Evolutionary conservation across 2,888 invertebrate species (phyloP).

Genomic region (Limnephilus auricula): DNA sequence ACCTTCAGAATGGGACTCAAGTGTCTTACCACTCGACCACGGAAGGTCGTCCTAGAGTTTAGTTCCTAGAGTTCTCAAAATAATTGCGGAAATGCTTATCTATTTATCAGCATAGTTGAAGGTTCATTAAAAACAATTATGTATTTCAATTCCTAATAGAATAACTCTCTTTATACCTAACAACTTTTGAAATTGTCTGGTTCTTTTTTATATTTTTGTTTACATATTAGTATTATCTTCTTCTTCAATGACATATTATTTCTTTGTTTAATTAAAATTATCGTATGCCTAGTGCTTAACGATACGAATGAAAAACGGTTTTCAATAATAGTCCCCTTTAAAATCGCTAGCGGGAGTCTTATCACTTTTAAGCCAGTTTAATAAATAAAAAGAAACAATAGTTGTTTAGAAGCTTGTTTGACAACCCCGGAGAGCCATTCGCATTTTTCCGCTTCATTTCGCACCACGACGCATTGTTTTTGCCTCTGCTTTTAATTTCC

Average conservation of each 20-base stretch:
- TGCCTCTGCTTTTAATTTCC: slow-evolving; percentile 75
- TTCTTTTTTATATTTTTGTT: too few species aligned
- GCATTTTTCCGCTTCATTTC: slow-evolving; percentile 65
- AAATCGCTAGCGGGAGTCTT: not conserved
- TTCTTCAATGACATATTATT: too few species aligned
- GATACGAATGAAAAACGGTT: not conserved
- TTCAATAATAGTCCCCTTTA: not conserved
- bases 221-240: too few species aligned
- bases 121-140: not conserved
- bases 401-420: slow-evolving; percentile 9
- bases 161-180: too few species aligned
- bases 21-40: too few species aligned
- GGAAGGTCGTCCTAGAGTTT: too few species aligned
- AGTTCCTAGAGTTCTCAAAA: not conserved
- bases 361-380: not conserved
- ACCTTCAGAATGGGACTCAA: too few species aligned
- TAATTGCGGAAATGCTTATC: not conserved
- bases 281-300: not conserved
- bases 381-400: not conserved
- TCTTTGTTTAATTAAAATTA: not conserved
- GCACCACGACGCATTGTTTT: slow-evolving; percentile 66
- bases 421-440: slow-evolving; percentile 37
- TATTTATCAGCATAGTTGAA: not conserved
- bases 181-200: too few species aligned
- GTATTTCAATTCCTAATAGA: too few species aligned